phyloP scores from a whole-genome alignment of 2,888 invertebrate genomes.

The Hesperia comma region DNA sequence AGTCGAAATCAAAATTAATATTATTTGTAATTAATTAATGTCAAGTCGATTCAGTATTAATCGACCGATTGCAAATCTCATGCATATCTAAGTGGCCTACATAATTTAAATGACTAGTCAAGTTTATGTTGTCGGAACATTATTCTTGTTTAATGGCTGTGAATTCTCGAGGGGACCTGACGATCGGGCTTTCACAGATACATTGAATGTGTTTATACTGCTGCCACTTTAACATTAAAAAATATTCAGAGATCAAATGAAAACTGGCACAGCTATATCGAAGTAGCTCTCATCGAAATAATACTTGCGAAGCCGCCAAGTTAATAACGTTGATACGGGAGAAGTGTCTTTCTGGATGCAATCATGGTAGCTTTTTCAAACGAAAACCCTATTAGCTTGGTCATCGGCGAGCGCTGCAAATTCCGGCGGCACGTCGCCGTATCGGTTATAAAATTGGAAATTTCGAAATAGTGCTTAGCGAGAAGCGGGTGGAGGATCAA shows the following conservation, averaged over 20 bases:
- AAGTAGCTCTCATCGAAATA: no score
- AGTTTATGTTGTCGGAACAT: not conserved
- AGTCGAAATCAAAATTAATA: not conserved
- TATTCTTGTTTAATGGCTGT: not conserved
- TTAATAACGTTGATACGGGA: no score
- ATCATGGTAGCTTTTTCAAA: not conserved
- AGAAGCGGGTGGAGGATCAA: slow-evolving; percentile 11
- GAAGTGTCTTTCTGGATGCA: not conserved
- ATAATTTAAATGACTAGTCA: not conserved
- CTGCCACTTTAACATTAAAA: no score
- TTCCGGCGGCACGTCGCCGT: not conserved
- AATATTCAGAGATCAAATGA: no score
- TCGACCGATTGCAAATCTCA: slow-evolving; percentile 5
- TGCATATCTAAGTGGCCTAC: not conserved
- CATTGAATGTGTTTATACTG: no score
- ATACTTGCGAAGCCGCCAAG: no score
- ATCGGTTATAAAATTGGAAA: slow-evolving; percentile 26
- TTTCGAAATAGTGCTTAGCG: slow-evolving; percentile 20
- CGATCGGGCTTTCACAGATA: no score
- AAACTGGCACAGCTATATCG: no score
- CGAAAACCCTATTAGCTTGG: not conserved
- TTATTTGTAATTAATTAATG: no score
- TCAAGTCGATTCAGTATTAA: not conserved
- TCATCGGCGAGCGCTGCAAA: slow-evolving; percentile 12
- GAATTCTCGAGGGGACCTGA: not conserved